These are phyloP conservation scores for Ariolimax columbianus DNA, from an alignment of 2,888 invertebrate genomes.

Conservation along the genomic window DNA sequence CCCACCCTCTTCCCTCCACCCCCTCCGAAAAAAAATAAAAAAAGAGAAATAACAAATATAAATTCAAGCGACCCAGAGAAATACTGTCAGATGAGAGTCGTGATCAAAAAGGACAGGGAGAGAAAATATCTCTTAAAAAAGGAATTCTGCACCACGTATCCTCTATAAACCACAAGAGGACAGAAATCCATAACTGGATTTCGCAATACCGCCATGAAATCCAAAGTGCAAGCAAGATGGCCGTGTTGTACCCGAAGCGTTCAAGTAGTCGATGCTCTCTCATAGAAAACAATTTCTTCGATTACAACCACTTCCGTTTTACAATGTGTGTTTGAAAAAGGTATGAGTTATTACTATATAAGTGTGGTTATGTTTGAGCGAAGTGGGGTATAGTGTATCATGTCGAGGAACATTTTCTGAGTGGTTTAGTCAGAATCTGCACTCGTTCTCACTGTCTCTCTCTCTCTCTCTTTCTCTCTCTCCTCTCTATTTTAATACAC, in stretches of 20 bases:
- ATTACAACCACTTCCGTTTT: neutral
- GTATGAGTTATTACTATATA: neutral
- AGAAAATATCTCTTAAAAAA: neutral
- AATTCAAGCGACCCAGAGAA: too few species aligned
- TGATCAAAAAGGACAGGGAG: neutral
- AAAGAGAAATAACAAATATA: too few species aligned
- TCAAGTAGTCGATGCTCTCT: constrained; percentile 18
- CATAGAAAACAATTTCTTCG: neutral
- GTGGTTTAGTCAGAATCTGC: too few species aligned
- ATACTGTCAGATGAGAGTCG: neutral
- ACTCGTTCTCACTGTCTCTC: too few species aligned
- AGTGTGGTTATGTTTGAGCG: too few species aligned
- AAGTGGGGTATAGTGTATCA: too few species aligned
- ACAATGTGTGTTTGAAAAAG: neutral
- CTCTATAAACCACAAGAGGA: neutral
- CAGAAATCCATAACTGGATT: constrained; percentile 30
- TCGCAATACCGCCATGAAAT: constrained; percentile 25
- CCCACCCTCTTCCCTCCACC: too few species aligned
- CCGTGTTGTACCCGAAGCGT: neutral
- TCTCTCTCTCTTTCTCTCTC: too few species aligned
- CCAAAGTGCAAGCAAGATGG: constrained; percentile 10
- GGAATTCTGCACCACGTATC: constrained; percentile 8
- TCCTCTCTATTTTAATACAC: too few species aligned
- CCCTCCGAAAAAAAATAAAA: too few species aligned
- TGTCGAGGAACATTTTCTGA: too few species aligned